These are phyloP conservation scores for Candoia aspera DNA, from an alignment of 2,113 vertebrate species.

Conservation along the genomic window DNA sequence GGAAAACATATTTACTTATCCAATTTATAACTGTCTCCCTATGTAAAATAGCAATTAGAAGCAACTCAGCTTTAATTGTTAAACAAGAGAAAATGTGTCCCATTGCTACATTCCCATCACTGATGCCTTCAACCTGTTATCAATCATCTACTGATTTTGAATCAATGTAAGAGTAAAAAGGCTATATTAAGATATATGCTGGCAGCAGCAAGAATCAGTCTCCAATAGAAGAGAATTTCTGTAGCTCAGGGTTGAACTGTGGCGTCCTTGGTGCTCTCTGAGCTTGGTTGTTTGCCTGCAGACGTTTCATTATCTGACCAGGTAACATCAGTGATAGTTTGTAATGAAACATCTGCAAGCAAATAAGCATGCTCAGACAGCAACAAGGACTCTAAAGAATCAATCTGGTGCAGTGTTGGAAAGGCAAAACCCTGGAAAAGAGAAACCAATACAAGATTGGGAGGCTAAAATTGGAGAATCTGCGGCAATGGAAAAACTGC, in stretches of 20 bases:
- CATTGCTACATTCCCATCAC: not conserved
- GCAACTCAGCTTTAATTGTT: constrained; percentile 14
- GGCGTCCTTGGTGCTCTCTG: not conserved
- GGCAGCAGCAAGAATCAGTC: not conserved
- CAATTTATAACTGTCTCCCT: constrained; percentile 17
- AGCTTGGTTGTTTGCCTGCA: not conserved
- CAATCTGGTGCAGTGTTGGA: not conserved
- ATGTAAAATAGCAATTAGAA: constrained; percentile 10
- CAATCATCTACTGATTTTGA: not conserved
- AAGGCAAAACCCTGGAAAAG: not conserved
- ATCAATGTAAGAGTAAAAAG: not conserved
- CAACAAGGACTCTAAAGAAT: no score
- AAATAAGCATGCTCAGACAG: no score
- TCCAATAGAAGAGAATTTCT: not conserved
- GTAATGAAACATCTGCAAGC: no score
- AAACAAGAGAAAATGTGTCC: not conserved
- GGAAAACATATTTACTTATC: not conserved
- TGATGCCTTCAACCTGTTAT: not conserved
- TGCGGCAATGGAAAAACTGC: not conserved
- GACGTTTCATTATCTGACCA: not conserved
- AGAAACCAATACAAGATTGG: not conserved
- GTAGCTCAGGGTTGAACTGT: not conserved
- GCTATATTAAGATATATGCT: not conserved
- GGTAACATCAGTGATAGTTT: not conserved
- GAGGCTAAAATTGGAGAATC: not conserved